A percentile compares a stretch with the other conserved stretches of the same genome.
Evolutionary conservation across 2,888 invertebrate species (phyloP).

Genomic region (Torymus auratus): DNA sequence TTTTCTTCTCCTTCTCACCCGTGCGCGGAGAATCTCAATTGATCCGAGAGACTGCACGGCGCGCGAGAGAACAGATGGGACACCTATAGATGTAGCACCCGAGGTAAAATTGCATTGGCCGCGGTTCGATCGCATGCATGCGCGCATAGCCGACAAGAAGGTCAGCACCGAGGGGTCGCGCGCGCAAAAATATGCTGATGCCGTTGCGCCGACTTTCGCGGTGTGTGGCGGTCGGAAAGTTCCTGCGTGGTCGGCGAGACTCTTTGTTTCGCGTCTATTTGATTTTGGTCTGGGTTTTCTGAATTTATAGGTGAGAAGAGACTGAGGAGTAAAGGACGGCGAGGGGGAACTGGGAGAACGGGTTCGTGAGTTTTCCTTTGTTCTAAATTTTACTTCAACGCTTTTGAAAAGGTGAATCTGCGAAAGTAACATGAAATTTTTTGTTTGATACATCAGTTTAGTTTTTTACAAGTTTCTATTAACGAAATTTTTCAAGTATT

Average conservation of each 20-base stretch:
- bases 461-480: no score
- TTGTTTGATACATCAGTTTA: no score
- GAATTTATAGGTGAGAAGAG: no score
- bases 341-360: no score
- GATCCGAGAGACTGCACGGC: background rate
- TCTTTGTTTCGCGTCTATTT: background rate
- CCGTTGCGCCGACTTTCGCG: background rate
- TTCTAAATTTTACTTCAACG: no score
- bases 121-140: background rate
- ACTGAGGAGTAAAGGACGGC: no score
- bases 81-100: conserved; percentile 12
- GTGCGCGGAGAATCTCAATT: background rate
- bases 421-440: no score
- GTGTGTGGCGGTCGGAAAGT: background rate
- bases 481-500: no score
- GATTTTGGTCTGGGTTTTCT: background rate
- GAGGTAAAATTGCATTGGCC: conserved; percentile 28
- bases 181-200: conserved; percentile 40
- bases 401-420: no score
- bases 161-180: conserved; percentile 4
- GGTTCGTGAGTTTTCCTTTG: no score
- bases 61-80: conserved; percentile 30
- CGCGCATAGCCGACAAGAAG: background rate
- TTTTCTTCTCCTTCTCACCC: background rate
- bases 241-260: background rate